Evolutionary conservation across 2,113 vertebrate species (phyloP), one percentile per base, ranked within the genome.

Genomic region (Actenoides lindsayi): DNA sequence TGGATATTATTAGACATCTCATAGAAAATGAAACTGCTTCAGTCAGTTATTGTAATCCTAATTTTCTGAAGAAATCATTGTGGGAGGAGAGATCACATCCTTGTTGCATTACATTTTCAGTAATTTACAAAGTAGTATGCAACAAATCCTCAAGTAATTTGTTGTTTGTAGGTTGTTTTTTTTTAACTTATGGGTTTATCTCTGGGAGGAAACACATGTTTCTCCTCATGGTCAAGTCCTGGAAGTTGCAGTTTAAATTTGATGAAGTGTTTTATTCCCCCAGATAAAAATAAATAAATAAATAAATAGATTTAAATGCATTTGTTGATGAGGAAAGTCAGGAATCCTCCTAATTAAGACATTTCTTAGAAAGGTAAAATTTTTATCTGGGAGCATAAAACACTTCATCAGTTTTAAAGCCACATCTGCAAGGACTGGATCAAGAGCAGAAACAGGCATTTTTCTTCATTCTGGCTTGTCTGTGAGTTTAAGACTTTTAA

Each of bases 371-470:
- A 95, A 96, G 51, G 87, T 93, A 94, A 94, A 95, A 71, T 91
- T 96, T 96, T 96, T 96, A 95, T 97, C 96, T 96, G 90, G 68
- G 81, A 77, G 63, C 89, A 96, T 97, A 97, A 97, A 97, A 97
- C 95, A 97, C 96, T 97, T 97, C 94, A 97, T 97, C 96, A 97
- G 95, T 95, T 97, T 97, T 97, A 96, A 97, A 93, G 86, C 90
- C 93, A 96, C 95, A 96, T 97, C 92, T 97, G 96, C 74, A 83
- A 94, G 77, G 59, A 59, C 80, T 91, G 87, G 50, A 65, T 94
- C 83, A 94, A 94, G 92, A 93, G 83, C 82, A 96, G 95, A 93
- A 97, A 77, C 95, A 95, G 96, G 64, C 93, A 76, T 83, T 94
- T 97, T 87, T 83, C 70, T 93, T 96, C 69, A 57, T 94, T 92